Evolutionary conservation across 2,888 invertebrate species (phyloP).

Genomic region (Sarcophaga rosellei): DNA sequence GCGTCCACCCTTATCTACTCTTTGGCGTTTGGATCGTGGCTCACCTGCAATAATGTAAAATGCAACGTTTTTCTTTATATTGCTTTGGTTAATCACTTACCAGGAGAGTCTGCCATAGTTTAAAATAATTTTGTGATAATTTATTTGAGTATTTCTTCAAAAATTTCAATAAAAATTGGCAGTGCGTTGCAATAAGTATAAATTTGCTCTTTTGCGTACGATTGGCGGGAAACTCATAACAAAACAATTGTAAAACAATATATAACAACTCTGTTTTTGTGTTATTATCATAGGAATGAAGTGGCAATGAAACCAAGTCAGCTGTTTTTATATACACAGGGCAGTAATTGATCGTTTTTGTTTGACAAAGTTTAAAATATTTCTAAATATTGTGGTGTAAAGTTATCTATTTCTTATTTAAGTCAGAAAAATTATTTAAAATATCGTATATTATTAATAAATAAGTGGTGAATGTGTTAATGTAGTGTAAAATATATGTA

Average conservation of each 20-base stretch:
- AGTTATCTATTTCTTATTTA: too few relatives aligned
- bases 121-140: slow-evolving; percentile 1
- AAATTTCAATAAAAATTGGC: slow-evolving; percentile 27
- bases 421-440: too few relatives aligned
- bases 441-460: too few relatives aligned
- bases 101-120: slow-evolving; percentile 71
- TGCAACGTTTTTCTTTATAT: background rate
- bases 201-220: slow-evolving; percentile 2
- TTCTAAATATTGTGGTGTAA: too few relatives aligned
- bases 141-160: background rate
- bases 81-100: slow-evolving; percentile 59
- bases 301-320: background rate
- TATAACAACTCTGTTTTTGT: slow-evolving; percentile 20
- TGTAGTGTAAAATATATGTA: too few relatives aligned
- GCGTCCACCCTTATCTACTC: slow-evolving; percentile 86
- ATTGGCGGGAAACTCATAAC: slow-evolving; percentile 65
- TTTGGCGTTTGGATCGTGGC: slow-evolving; percentile 85
- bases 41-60: slow-evolving; percentile 71
- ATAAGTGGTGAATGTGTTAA: too few relatives aligned
- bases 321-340: slow-evolving; percentile 5
- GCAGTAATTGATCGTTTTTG: background rate
- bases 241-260: slow-evolving; percentile 31
- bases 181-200: slow-evolving; percentile 13
- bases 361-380: background rate
- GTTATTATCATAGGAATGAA: background rate